Percentiles rank a stretch among this genome's conserved stretches.
Evolutionary conservation across 2,797 vertebrate species (phyloP).

Genomic region (Acrocephalus scirpaceus): DNA sequence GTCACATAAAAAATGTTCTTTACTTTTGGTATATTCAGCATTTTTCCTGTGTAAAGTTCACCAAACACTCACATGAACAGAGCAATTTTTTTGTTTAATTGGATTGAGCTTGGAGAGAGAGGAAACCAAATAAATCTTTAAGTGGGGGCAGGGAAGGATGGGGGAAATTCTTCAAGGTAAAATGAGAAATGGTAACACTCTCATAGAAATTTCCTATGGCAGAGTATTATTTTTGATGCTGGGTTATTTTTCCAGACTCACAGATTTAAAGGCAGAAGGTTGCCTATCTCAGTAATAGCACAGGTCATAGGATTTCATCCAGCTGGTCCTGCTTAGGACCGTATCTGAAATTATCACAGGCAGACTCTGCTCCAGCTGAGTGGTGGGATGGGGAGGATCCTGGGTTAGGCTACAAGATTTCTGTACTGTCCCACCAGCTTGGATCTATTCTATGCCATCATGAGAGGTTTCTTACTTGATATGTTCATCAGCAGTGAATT

Average conservation of each 20-base stretch:
- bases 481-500: not conserved
- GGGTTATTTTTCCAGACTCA: not conserved
- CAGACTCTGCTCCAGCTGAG: not conserved
- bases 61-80: conserved; percentile 29
- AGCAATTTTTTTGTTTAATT: conserved; percentile 53
- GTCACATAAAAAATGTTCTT: conserved; percentile 39
- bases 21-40: conserved; percentile 47
- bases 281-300: not conserved
- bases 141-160: not conserved
- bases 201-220: not conserved
- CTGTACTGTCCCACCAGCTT: not conserved
- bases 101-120: conserved; percentile 23
- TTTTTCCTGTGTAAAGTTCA: conserved; percentile 45
- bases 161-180: not conserved
- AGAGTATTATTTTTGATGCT: not conserved
- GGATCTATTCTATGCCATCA: not conserved
- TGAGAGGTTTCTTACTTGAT: not conserved
- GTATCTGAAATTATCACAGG: not conserved
- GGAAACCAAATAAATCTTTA: conserved; percentile 46
- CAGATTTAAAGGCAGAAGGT: not conserved
- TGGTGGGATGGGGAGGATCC: not conserved
- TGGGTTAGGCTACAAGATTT: not conserved
- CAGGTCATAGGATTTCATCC: not conserved
- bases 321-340: not conserved
- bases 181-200: not conserved